Evolutionary conservation across 1,140 invertebrate species (phyloP).

Genomic region (Oryctes rhinoceros): DNA sequence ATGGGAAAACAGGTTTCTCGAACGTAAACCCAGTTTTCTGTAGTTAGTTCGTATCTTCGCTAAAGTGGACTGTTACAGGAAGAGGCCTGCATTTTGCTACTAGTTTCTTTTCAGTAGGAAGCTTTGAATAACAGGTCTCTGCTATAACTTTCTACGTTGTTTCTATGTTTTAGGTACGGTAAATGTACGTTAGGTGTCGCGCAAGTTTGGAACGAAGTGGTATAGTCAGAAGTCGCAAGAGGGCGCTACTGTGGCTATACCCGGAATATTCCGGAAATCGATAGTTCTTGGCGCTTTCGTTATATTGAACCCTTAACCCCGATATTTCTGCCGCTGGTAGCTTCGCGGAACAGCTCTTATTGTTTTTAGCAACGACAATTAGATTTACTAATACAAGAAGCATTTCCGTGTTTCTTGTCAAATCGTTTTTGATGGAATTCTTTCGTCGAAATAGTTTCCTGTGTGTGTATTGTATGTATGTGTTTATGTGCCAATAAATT

Average conservation of each 20-base stretch:
- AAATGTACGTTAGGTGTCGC: not conserved
- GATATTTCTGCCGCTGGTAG: not conserved
- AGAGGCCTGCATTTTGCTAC: too few relatives aligned
- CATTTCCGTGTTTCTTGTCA: slow-evolving; percentile 17
- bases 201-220: not conserved
- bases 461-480: not conserved
- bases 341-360: not conserved
- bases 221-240: not conserved
- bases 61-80: too few relatives aligned
- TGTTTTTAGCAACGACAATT: slow-evolving; percentile 28
- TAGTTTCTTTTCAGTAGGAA: too few relatives aligned
- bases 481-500: not conserved
- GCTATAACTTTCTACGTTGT: too few relatives aligned
- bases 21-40: too few relatives aligned
- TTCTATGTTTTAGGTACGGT: too few relatives aligned
- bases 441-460: not conserved
- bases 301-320: slow-evolving; percentile 9
- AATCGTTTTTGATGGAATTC: not conserved
- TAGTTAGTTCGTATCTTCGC: too few relatives aligned
- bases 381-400: slow-evolving; percentile 28
- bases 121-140: too few relatives aligned
- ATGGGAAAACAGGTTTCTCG: too few relatives aligned
- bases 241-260: not conserved
- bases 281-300: not conserved
- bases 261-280: slow-evolving; percentile 23